Evolutionary conservation across 2,888 invertebrate species (phyloP).

Genomic region (Campopleginae sp.): DNA sequence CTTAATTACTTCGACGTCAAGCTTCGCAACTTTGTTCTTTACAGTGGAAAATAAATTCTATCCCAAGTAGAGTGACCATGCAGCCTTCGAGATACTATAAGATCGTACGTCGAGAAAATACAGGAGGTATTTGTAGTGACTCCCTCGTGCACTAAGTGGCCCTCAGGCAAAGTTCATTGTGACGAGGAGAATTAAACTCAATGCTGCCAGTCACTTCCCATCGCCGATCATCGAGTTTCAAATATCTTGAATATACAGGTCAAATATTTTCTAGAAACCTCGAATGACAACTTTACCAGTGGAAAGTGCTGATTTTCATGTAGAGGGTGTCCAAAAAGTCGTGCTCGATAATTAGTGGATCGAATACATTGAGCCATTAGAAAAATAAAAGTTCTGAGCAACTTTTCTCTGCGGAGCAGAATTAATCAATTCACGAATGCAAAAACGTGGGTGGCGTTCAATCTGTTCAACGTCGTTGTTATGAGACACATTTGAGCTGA

Average conservation of each 20-base stretch:
- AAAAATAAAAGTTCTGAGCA: not conserved
- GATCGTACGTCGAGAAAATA: constrained; percentile 28
- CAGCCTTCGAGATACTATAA: constrained; percentile 7
- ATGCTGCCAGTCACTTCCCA: constrained; percentile 40
- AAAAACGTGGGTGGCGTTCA: not conserved
- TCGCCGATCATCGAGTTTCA: constrained; percentile 36
- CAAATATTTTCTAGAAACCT: not conserved
- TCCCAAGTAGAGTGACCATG: not conserved
- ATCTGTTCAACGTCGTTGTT: not conserved
- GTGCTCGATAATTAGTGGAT: not conserved
- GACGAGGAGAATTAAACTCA: constrained; percentile 49
- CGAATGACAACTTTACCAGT: not conserved
- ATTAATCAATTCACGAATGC: not conserved
- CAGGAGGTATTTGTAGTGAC: constrained; percentile 33
- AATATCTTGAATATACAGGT: constrained; percentile 22
- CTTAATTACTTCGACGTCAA: not conserved
- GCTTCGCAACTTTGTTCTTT: constrained; percentile 6
- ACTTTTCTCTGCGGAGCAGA: not conserved
- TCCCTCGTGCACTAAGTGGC: constrained; percentile 50
- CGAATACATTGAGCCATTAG: not conserved
- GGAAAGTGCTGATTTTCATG: constrained; percentile 1
- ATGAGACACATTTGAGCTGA: not conserved
- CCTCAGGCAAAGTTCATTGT: constrained; percentile 50
- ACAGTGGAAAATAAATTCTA: not conserved
- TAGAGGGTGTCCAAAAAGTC: not conserved